These are phyloP conservation scores for Typhlichthys subterraneus DNA, from an alignment of 2,797 vertebrate species.

Conservation along the genomic window DNA sequence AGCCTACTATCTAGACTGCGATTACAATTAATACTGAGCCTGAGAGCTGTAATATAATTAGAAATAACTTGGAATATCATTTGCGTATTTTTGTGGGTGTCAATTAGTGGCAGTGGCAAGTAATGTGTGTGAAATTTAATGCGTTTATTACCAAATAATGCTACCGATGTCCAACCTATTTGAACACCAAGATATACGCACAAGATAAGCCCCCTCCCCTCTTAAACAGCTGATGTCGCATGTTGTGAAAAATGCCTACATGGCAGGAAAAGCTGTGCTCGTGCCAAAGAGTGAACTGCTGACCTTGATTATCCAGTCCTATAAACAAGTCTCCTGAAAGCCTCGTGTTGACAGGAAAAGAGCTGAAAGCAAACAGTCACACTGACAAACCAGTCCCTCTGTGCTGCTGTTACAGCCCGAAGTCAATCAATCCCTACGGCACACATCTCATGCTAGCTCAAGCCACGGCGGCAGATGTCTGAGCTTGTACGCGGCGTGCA, in stretches of 20 bases:
- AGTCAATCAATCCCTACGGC: slow-evolving; percentile 7
- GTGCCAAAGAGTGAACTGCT: slow-evolving; percentile 2
- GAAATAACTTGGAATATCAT: too few relatives aligned
- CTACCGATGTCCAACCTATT: too few relatives aligned
- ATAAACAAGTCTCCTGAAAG: slow-evolving; percentile 6
- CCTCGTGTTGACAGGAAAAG: slow-evolving; percentile 9
- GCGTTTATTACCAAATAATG: too few relatives aligned
- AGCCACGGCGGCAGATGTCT: not conserved
- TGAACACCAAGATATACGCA: not conserved
- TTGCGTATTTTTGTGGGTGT: too few relatives aligned
- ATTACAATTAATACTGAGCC: not conserved
- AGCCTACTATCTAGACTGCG: not conserved
- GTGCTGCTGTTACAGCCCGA: not conserved
- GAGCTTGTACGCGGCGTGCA: too few relatives aligned
- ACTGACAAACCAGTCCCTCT: not conserved
- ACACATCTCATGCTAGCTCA: not conserved
- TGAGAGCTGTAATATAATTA: too few relatives aligned
- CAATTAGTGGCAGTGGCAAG: too few relatives aligned
- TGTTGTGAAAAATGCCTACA: not conserved
- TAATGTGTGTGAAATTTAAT: too few relatives aligned
- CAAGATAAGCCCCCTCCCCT: not conserved
- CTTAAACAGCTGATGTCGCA: not conserved
- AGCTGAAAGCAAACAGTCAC: slow-evolving; percentile 16
- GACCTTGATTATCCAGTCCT: slow-evolving; percentile 7
- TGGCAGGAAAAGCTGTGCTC: not conserved